Percentiles rank a stretch among this genome's conserved stretches.
phyloP scores from a whole-genome alignment of 1,140 invertebrate species.

The Maconellicoccus hirsutus region DNA sequence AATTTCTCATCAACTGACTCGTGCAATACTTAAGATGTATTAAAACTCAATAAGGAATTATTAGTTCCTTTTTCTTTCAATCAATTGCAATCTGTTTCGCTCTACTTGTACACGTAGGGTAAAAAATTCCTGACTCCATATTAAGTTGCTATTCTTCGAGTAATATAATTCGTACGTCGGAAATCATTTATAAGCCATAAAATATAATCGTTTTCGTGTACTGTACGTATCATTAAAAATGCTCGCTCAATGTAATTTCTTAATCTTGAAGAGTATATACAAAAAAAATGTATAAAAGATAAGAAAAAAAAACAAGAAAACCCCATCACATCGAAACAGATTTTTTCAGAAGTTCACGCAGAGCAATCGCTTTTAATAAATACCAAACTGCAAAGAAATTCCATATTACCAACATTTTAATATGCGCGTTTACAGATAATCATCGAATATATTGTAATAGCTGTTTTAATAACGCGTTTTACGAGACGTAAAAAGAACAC shows the following conservation, averaged over 20 bases:
- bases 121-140: not conserved
- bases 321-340: not conserved
- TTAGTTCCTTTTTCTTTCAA: not conserved
- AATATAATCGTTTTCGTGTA: not conserved
- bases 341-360: not conserved
- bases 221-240: not conserved
- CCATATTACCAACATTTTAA: not conserved
- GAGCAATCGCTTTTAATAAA: not conserved
- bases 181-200: constrained; percentile 1
- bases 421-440: constrained; percentile 2
- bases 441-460: constrained; percentile 4
- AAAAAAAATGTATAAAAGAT: too few species aligned
- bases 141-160: not conserved
- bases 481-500: constrained; percentile 10
- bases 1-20: not conserved
- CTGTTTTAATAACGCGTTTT: constrained; percentile 19
- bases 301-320: not conserved
- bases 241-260: not conserved
- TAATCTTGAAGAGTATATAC: too few species aligned
- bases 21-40: not conserved
- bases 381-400: not conserved
- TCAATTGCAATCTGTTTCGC: constrained; percentile 3
- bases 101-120: not conserved
- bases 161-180: not conserved
- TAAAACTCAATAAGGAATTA: constrained; percentile 9